phyloP scores from a whole-genome alignment of 2,888 invertebrate species.

The Brenthis ino region DNA sequence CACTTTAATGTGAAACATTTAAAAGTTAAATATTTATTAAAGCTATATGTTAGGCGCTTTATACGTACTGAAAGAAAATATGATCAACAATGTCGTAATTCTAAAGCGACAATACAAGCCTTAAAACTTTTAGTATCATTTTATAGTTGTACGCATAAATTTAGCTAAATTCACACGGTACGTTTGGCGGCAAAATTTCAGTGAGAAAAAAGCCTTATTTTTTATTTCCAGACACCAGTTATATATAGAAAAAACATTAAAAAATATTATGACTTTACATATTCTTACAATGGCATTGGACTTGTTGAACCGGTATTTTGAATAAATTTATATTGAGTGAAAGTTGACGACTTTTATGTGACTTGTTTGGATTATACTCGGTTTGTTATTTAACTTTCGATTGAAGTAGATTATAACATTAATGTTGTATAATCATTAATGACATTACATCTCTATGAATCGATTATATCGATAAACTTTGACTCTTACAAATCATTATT shows the following conservation, averaged over 20 bases:
- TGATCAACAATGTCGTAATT: neutral
- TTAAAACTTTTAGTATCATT: too few species aligned
- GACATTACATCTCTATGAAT: conserved; percentile 27
- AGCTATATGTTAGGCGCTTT: conserved; percentile 4
- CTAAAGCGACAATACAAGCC: neutral
- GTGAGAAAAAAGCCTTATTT: neutral
- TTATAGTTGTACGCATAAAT: too few species aligned
- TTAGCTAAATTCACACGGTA: neutral
- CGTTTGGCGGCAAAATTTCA: neutral
- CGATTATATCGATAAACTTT: neutral
- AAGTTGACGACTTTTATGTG: conserved; percentile 65
- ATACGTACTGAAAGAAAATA: neutral
- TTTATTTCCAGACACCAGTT: neutral
- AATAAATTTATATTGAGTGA: conserved; percentile 64
- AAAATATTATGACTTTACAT: conserved; percentile 42
- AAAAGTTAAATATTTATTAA: conserved; percentile 10
- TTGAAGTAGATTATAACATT: conserved; percentile 60
- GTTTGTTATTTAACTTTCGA: conserved; percentile 68
- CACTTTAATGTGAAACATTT: conserved; percentile 14
- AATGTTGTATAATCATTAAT: conserved; percentile 36
- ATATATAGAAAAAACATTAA: neutral
- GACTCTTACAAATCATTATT: neutral
- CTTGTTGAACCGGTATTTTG: conserved; percentile 62
- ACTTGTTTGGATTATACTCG: conserved; percentile 61
- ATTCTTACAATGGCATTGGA: conserved; percentile 45